Evolutionary conservation across 2,888 invertebrate genomes (phyloP), one percentile per base, ranked within the genome.

Genomic region (Drosophila setosimentum): DNA sequence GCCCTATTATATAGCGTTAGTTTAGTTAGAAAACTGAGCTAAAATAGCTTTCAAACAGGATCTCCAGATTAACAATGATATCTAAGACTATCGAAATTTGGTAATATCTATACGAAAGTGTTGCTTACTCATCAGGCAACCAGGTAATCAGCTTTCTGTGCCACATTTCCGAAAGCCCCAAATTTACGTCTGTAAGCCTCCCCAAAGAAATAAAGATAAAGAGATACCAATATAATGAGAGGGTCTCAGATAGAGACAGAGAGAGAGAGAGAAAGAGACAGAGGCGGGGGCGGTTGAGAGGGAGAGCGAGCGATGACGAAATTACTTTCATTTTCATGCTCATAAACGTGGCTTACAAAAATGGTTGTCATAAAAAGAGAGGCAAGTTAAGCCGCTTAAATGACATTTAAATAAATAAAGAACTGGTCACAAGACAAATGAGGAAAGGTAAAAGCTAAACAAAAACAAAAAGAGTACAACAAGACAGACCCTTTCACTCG

Each of bases 321-420:
- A 89, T 87, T 89, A 85, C 85, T 85, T 85, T 85, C 85, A 77
- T 85, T 85, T 85, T 85, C 85, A 87, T 77, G 84, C 84, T 84
- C 82, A 78, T 82, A 78, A 87, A 84, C 74, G 78, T 70, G 82
- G 71, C 69, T 55, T 69, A 80, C 61, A 55, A 76, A 76, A 75
- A 86, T 74, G 68, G 82, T 73, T 76, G 78, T 81, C 83, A 76
- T 87, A 87, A 82, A 89, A 70, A 69, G 67, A 68, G 71, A 68
- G 74, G 67, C 75, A 85, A 70, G 68, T 65, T 85, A 89, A 86
- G 83, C 90, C 75, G 88, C 88, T 89, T 86, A 89, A 89, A 89
- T 87, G 86, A 76, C 90, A 85, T 86, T 89, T 78, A 89, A 85
- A 89, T 88, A 83, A 78, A 76, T 58, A 78, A 76, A 50, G 74